phyloP scores from a whole-genome alignment of 2,797 vertebrate species.

The Acipenser transmontanus region DNA sequence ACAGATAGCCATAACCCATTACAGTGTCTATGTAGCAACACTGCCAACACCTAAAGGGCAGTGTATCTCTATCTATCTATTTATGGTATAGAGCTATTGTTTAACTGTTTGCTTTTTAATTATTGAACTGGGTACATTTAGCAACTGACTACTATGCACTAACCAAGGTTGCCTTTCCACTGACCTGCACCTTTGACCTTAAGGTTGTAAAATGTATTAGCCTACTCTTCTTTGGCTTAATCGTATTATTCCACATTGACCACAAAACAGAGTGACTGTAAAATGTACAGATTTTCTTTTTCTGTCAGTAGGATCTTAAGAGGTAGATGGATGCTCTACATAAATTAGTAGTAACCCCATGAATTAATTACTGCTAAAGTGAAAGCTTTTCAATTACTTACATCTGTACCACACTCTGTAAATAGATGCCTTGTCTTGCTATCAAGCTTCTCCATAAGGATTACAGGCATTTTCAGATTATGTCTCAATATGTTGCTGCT shows the following conservation, averaged over 20 bases:
- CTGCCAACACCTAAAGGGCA: too few relatives aligned
- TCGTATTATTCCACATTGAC: conserved; percentile 11
- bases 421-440: conserved; percentile 31
- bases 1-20: too few relatives aligned
- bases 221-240: neutral
- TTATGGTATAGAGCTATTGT: too few relatives aligned
- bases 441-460: conserved; percentile 50
- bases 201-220: conserved; percentile 11
- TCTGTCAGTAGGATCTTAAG: conserved; percentile 1
- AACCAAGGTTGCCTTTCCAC: conserved; percentile 6
- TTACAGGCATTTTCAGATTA: conserved; percentile 65
- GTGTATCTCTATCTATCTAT: too few relatives aligned
- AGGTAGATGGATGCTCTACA: neutral
- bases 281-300: conserved; percentile 12
- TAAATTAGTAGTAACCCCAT: conserved; percentile 9
- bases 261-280: conserved; percentile 3
- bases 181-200: conserved; percentile 15
- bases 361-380: conserved; percentile 20
- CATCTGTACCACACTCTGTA: conserved; percentile 10
- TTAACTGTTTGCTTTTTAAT: too few relatives aligned
- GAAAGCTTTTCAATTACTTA: conserved; percentile 11
- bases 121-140: neutral
- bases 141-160: neutral
- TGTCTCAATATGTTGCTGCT: conserved; percentile 52
- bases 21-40: too few relatives aligned